These are phyloP conservation scores for Callosobruchus maculatus DNA, from an alignment of 2,888 invertebrate genomes.

Conservation along the genomic window DNA sequence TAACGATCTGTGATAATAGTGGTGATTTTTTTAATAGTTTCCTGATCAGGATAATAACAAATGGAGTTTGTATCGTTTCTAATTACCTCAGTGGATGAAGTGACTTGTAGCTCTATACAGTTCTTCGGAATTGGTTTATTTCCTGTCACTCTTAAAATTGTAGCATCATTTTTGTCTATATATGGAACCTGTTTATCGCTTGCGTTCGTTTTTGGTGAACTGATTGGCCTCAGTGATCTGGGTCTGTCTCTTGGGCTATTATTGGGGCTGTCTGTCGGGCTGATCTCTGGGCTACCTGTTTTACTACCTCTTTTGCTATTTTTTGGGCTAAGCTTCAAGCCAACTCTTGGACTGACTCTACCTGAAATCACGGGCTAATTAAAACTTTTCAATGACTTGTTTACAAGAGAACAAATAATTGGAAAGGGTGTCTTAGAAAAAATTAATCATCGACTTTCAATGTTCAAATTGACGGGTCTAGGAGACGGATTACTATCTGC, in stretches of 20 bases:
- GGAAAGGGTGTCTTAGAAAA: too few species aligned
- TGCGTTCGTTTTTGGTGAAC: neutral
- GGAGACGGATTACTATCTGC: too few species aligned
- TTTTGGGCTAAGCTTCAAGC: neutral
- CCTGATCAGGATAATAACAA: too few species aligned
- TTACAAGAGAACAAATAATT: too few species aligned
- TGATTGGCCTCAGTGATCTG: neutral
- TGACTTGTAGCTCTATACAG: neutral
- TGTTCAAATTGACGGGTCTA: too few species aligned
- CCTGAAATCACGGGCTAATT: neutral
- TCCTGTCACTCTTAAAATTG: constrained; percentile 4
- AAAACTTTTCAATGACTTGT: too few species aligned
- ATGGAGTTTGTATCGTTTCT: too few species aligned
- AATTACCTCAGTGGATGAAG: constrained; percentile 7
- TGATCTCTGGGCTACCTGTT: neutral
- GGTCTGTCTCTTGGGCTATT: neutral
- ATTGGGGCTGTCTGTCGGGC: neutral
- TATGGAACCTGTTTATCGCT: constrained; percentile 28
- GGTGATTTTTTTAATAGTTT: too few species aligned
- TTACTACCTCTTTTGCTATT: neutral
- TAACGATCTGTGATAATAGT: too few species aligned
- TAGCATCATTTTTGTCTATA: constrained; percentile 29
- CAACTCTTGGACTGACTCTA: neutral
- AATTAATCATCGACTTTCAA: too few species aligned
- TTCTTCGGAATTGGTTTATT: neutral